Evolutionary conservation across 2,113 vertebrate genomes (phyloP).

Genomic region (Hippocampus barbouri): DNA sequence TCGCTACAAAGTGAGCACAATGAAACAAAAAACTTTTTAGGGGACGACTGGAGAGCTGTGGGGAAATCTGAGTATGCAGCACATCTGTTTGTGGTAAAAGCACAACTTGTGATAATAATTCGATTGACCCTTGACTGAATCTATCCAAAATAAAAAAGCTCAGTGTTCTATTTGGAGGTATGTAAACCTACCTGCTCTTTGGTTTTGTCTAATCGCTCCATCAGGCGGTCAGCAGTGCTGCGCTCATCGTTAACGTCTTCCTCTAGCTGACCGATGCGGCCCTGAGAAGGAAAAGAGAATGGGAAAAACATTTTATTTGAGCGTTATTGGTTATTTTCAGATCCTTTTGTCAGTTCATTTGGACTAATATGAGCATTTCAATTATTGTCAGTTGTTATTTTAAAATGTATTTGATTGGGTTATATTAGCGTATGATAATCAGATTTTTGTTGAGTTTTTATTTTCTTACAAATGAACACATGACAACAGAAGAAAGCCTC

Average conservation of each 20-base stretch:
- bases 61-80: conserved; percentile 30
- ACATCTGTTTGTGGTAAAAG: conserved; percentile 54
- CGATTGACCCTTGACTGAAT: conserved; percentile 6
- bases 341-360: too few relatives aligned
- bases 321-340: too few relatives aligned
- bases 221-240: conserved; percentile 79
- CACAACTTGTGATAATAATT: conserved; percentile 34
- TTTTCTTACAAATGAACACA: too few relatives aligned
- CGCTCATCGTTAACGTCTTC: conserved; percentile 86
- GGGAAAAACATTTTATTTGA: not conserved
- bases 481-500: too few relatives aligned
- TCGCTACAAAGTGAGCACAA: not conserved
- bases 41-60: conserved; percentile 16
- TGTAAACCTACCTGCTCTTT: conserved; percentile 72
- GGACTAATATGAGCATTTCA: too few relatives aligned
- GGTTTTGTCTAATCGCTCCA: conserved; percentile 82
- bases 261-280: conserved; percentile 80
- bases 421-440: too few relatives aligned
- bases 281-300: conserved; percentile 63
- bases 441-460: too few relatives aligned
- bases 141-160: conserved; percentile 8
- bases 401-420: too few relatives aligned
- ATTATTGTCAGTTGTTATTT: too few relatives aligned
- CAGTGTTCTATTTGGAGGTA: not conserved
- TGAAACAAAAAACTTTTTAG: conserved; percentile 13